phyloP scores from a whole-genome alignment of 2,113 vertebrate species.

The Poicephalus gulielmi region DNA sequence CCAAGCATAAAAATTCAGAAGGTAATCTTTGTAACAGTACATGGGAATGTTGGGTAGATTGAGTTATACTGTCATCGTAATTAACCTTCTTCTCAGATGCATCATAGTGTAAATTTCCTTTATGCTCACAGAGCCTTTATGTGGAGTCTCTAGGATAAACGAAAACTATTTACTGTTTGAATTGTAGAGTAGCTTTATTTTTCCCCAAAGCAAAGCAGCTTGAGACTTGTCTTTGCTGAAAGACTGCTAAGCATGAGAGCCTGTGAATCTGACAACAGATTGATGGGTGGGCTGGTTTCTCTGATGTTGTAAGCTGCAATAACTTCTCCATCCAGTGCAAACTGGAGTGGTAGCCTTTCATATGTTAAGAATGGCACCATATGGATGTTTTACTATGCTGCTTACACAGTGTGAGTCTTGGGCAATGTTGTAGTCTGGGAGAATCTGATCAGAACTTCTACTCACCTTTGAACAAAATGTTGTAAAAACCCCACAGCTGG shows the following conservation, averaged over 20 bases:
- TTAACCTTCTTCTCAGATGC: neutral
- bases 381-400: neutral
- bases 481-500: neutral
- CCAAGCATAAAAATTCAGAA: neutral
- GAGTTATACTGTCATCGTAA: neutral
- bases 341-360: neutral
- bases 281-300: neutral
- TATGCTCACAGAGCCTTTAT: neutral
- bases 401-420: neutral
- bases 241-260: neutral
- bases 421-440: neutral
- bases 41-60: neutral
- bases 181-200: neutral
- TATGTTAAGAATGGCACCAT: neutral
- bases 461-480: neutral
- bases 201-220: neutral
- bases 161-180: neutral
- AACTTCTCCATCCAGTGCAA: neutral
- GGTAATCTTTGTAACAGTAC: neutral
- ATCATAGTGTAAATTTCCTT: neutral
- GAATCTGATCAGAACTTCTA: neutral
- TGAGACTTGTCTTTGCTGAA: neutral
- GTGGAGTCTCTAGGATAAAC: neutral
- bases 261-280: neutral
- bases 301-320: neutral